These are phyloP conservation scores for Hyalella azteca DNA, from an alignment of 2,888 invertebrate genomes.

Conservation along the genomic window DNA sequence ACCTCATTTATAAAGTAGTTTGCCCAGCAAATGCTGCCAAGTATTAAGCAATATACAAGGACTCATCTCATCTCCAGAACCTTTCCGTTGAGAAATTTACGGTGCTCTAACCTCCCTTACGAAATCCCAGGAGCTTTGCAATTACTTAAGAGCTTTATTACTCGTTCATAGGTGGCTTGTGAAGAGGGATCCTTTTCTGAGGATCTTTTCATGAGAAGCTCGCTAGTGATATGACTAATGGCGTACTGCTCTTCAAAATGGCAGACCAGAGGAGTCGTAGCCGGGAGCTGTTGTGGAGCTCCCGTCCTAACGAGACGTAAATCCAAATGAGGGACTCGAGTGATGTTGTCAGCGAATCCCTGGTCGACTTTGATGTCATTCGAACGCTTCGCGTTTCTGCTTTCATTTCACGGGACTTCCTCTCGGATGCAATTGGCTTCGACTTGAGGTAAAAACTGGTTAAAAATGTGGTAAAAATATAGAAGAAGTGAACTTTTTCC, in stretches of 20 bases:
- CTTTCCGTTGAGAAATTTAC: background rate
- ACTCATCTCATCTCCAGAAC: background rate
- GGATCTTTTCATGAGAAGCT: conserved; percentile 31
- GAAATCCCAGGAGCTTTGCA: background rate
- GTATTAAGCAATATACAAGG: background rate
- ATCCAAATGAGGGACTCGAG: conserved; percentile 15
- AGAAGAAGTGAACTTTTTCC: too few relatives aligned
- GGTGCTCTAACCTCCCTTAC: background rate
- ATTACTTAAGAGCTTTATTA: conserved; percentile 36
- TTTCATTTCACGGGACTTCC: background rate
- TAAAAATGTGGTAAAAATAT: too few relatives aligned
- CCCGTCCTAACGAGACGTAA: background rate
- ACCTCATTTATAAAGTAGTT: background rate
- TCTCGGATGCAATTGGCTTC: background rate
- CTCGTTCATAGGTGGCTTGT: conserved; percentile 34
- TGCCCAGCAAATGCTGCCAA: background rate
- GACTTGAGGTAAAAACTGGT: too few relatives aligned
- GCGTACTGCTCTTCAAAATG: conserved; percentile 16
- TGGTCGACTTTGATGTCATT: background rate
- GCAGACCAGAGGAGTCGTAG: background rate
- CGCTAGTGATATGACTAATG: conserved; percentile 36
- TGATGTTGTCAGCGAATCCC: background rate
- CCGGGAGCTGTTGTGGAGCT: background rate
- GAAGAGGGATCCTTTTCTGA: conserved; percentile 27
- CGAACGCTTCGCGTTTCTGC: background rate